A percentile compares a stretch with the other conserved stretches of the same genome.
These are phyloP conservation scores for Yoshiicerus persimilis DNA, from an alignment of 1,140 invertebrate species.

Conservation along the genomic window DNA sequence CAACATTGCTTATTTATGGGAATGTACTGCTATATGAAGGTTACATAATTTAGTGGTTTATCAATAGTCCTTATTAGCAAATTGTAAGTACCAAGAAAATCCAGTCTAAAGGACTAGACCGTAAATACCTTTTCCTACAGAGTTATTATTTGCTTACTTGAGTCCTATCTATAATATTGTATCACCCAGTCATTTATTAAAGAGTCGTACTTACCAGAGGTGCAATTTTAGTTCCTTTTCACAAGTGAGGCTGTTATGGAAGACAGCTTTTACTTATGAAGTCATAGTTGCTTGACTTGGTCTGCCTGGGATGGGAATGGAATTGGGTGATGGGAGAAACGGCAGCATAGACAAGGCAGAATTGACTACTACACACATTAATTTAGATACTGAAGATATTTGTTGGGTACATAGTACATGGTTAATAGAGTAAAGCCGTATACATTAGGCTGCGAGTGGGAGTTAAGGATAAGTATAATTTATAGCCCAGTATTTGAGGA, in stretches of 20 bases:
- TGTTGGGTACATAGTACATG: neutral
- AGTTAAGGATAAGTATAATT: neutral
- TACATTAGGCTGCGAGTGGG: neutral
- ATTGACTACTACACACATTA: neutral
- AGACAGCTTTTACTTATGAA: neutral
- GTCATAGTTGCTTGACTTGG: neutral
- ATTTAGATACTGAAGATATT: neutral
- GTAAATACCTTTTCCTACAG: neutral
- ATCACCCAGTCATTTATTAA: neutral
- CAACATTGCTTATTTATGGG: neutral
- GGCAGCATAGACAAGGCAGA: neutral
- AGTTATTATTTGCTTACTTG: neutral
- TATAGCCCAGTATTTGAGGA: neutral
- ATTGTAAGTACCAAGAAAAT: neutral
- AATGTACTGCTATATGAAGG: neutral
- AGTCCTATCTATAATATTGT: neutral
- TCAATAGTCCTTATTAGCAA: neutral
- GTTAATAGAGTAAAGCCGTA: neutral
- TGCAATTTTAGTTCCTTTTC: neutral
- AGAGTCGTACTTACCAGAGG: neutral
- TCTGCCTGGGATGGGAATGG: neutral
- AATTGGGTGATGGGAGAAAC: neutral
- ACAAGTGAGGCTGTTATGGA: too few relatives aligned
- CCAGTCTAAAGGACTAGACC: too few relatives aligned
- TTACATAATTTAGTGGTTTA: neutral